Percentiles rank a stretch among this genome's conserved stretches.
Conservation (phyloP, 2,113 vertebrate genomes). For the Cololabis saira region DNA sequence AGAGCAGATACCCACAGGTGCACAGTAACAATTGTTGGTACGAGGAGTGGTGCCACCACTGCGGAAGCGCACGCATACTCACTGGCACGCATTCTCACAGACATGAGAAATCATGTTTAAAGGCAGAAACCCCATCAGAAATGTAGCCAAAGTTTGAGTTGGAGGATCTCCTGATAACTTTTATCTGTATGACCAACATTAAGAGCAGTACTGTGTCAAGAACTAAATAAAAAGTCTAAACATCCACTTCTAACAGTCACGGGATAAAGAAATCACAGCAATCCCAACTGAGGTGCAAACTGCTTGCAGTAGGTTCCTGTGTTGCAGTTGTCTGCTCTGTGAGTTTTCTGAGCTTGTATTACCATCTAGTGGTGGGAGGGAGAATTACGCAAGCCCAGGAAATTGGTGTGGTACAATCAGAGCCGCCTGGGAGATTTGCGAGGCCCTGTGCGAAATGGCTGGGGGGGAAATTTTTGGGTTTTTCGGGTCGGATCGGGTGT, state of each 20-base stretch:
- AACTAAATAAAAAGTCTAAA: no score
- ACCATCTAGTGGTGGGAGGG: conserved; percentile 60
- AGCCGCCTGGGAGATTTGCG: no score
- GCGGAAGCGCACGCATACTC: not conserved
- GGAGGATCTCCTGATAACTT: no score
- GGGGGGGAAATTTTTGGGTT: no score
- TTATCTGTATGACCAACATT: no score
- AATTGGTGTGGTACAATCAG: not conserved
- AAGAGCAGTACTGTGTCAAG: no score
- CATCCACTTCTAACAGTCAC: not conserved
- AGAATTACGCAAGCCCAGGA: conserved; percentile 3
- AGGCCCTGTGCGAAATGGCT: no score
- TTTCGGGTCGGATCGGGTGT: no score
- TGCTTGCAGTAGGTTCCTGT: not conserved
- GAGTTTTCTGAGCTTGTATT: conserved; percentile 36
- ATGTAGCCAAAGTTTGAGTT: no score
- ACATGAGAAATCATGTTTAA: not conserved
- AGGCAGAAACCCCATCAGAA: no score
- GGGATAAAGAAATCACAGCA: not conserved
- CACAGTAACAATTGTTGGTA: conserved; percentile 31
- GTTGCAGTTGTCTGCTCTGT: not conserved
- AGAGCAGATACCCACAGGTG: conserved; percentile 34
- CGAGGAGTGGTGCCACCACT: conserved; percentile 9
- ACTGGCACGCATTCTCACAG: not conserved
- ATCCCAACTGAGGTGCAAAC: conserved; percentile 5